These are phyloP conservation scores for Prosapia bicincta DNA, from an alignment of 2,888 invertebrate species.

Conservation along the genomic window DNA sequence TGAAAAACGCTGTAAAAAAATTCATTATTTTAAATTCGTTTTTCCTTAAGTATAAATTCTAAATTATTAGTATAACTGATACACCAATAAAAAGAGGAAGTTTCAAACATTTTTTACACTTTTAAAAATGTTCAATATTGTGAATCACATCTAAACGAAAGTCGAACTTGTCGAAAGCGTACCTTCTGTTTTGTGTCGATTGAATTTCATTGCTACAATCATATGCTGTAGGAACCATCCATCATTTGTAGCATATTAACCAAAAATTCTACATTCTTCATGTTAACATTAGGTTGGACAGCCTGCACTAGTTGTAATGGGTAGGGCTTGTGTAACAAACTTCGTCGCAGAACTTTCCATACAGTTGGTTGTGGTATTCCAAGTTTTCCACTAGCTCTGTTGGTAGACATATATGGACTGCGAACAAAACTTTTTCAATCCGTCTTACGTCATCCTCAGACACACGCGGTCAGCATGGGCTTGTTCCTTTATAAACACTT, in stretches of 20 bases:
- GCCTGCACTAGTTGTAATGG: background rate
- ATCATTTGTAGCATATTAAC: background rate
- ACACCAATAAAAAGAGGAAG: no score
- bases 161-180: no score
- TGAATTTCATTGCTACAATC: slow-evolving; percentile 3
- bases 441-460: background rate
- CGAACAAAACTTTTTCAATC: slow-evolving; percentile 15
- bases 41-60: no score
- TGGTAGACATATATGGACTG: background rate
- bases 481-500: slow-evolving; percentile 8
- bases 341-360: slow-evolving; percentile 14
- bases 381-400: slow-evolving; percentile 12
- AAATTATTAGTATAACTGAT: no score
- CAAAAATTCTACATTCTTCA: background rate
- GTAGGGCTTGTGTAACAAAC: slow-evolving; percentile 9
- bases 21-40: no score
- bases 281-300: background rate
- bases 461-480: slow-evolving; percentile 7
- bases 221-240: background rate
- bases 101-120: no score
- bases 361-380: slow-evolving; percentile 19
- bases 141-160: no score
- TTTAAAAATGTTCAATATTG: no score
- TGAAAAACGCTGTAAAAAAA: no score
- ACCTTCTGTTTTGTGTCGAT: background rate